Evolutionary conservation across 2,888 invertebrate species (phyloP).

Genomic region (Eupithecia subumbrata): DNA sequence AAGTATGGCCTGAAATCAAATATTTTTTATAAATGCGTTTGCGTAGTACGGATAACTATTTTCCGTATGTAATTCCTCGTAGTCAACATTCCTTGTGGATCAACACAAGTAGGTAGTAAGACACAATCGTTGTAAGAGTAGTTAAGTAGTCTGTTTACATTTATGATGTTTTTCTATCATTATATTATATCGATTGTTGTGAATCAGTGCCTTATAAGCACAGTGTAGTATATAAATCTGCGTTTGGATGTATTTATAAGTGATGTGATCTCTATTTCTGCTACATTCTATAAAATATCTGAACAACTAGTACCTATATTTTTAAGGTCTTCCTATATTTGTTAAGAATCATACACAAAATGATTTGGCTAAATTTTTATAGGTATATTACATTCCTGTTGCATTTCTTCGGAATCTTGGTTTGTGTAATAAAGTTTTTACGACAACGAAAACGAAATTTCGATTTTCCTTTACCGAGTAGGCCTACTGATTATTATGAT

Average conservation of each 20-base stretch:
- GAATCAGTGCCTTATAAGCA: constrained; percentile 57
- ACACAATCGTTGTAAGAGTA: constrained; percentile 39
- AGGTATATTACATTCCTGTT: constrained; percentile 76
- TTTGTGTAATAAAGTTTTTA: constrained; percentile 67
- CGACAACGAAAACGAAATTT: too few species aligned
- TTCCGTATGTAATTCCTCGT: constrained; percentile 19
- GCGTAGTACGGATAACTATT: neutral
- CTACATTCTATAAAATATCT: constrained; percentile 26
- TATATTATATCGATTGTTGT: constrained; percentile 45
- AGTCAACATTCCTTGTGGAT: constrained; percentile 26
- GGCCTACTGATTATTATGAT: too few species aligned
- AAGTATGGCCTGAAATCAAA: neutral
- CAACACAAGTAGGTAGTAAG: constrained; percentile 45
- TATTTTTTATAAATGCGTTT: neutral
- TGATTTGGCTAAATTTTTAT: constrained; percentile 71
- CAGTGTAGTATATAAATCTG: constrained; percentile 47
- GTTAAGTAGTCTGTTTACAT: constrained; percentile 46
- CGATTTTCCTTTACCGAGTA: too few species aligned
- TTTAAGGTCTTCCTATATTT: constrained; percentile 49
- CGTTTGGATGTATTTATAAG: constrained; percentile 57
- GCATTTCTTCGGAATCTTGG: constrained; percentile 54
- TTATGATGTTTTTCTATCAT: constrained; percentile 49
- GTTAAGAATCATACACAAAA: constrained; percentile 56
- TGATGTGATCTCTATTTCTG: constrained; percentile 47
- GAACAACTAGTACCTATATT: constrained; percentile 13